phyloP scores from a whole-genome alignment of 1,140 invertebrate genomes.

The Myzus persicae region DNA sequence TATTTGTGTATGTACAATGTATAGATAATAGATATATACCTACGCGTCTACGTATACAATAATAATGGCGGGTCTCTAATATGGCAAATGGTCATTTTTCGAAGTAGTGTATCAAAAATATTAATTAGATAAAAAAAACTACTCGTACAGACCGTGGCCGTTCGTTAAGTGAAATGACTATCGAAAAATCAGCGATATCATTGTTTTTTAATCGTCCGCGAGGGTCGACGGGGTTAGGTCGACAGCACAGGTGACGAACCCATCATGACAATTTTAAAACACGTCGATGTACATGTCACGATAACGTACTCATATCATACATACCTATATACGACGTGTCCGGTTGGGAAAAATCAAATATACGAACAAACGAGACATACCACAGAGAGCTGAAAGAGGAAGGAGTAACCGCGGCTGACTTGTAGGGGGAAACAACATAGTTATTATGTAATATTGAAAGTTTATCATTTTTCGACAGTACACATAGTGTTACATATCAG shows the following conservation, averaged over 20 bases:
- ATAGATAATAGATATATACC: not conserved
- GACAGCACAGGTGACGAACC: not conserved
- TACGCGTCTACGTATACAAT: not conserved
- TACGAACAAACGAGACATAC: not conserved
- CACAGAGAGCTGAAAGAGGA: not conserved
- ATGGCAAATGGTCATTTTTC: not conserved
- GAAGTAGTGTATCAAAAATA: not conserved
- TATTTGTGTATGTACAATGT: not conserved
- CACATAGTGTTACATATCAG: not conserved
- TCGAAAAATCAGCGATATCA: not conserved
- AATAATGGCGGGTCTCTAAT: not conserved
- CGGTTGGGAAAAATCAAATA: not conserved
- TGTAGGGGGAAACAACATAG: not conserved
- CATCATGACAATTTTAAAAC: slow-evolving; percentile 17
- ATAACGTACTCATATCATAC: not conserved
- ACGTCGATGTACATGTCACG: not conserved
- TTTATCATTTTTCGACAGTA: not conserved
- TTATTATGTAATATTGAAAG: not conserved
- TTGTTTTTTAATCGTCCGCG: not conserved
- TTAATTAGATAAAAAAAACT: not conserved
- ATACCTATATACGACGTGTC: not conserved
- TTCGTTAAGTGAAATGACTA: not conserved
- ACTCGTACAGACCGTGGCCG: not conserved
- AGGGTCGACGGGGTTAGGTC: not conserved
- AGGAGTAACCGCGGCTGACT: not conserved